Evolutionary conservation across 2,113 vertebrate species (phyloP).

Genomic region (Festucalex cinctus): DNA sequence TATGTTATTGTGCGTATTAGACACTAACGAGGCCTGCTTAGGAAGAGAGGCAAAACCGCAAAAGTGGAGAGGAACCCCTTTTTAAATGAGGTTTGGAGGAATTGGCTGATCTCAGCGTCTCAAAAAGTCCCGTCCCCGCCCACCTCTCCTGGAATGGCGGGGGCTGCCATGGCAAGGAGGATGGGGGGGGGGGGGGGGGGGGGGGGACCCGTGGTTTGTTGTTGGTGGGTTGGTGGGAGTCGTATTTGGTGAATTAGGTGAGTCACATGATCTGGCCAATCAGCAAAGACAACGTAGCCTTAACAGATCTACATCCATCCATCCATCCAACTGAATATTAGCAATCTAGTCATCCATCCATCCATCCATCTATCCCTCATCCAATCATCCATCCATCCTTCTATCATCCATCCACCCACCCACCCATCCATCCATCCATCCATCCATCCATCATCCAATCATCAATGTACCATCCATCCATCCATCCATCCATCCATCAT

Average conservation of each 20-base stretch:
- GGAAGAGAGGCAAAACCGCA: slow-evolving; percentile 58
- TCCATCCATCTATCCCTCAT: no score
- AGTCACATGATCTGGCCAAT: not conserved
- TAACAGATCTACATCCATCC: no score
- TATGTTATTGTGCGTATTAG: slow-evolving; percentile 33
- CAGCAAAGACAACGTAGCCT: not conserved
- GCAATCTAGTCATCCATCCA: no score
- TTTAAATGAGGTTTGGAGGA: slow-evolving; percentile 46
- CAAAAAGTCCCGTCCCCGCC: not conserved
- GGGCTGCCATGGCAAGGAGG: slow-evolving; percentile 37
- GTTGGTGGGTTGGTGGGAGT: not conserved
- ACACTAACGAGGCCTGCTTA: slow-evolving; percentile 29
- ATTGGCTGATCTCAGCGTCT: slow-evolving; percentile 66
- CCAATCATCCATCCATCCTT: no score
- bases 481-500: no score
- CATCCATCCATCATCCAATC: no score
- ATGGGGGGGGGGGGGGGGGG: not conserved
- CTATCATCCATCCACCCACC: not conserved
- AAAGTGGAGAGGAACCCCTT: slow-evolving; percentile 38
- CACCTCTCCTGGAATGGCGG: slow-evolving; percentile 35
- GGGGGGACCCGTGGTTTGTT: not conserved
- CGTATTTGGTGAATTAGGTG: not conserved
- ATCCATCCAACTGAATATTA: no score
- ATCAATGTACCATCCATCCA: no score
- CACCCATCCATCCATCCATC: no score